phyloP scores from a whole-genome alignment of 2,797 vertebrate species.

The Chelidonichthys spinosus region DNA sequence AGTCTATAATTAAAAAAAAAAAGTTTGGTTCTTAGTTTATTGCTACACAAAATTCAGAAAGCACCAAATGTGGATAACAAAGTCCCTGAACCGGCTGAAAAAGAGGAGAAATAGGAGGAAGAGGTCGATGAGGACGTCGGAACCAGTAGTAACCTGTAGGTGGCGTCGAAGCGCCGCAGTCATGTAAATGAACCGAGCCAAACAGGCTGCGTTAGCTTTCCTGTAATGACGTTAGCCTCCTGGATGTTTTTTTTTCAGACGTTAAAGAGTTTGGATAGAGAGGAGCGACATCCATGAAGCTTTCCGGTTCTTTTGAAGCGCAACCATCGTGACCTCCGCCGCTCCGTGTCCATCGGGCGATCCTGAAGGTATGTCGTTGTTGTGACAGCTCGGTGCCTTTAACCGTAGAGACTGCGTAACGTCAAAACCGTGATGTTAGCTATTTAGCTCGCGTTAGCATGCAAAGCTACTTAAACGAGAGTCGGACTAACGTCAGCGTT shows the following conservation, averaged over 20 bases:
- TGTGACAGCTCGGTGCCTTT: slow-evolving; percentile 45
- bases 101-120: neutral
- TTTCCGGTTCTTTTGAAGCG: slow-evolving; percentile 14
- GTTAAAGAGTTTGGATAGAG: slow-evolving; percentile 51
- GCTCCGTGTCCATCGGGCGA: neutral
- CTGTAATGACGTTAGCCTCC: slow-evolving; percentile 68
- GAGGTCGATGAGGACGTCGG: neutral
- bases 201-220: slow-evolving; percentile 58
- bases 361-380: slow-evolving; percentile 56
- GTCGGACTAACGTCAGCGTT: slow-evolving; percentile 31
- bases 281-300: slow-evolving; percentile 39
- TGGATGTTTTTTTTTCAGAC: slow-evolving; percentile 64
- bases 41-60: no score
- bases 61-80: neutral
- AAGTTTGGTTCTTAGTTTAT: no score
- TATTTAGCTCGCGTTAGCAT: slow-evolving; percentile 62
- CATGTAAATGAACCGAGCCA: slow-evolving; percentile 36
- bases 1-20: no score
- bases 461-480: slow-evolving; percentile 46
- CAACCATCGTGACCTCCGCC: slow-evolving; percentile 11
- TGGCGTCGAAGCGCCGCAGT: slow-evolving; percentile 38
- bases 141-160: slow-evolving; percentile 21
- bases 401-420: slow-evolving; percentile 65
- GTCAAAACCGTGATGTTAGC: slow-evolving; percentile 62
- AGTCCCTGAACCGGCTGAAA: neutral